Evolutionary conservation across 1,140 invertebrate species (phyloP).

Genomic region (Drosophila ercepeae): DNA sequence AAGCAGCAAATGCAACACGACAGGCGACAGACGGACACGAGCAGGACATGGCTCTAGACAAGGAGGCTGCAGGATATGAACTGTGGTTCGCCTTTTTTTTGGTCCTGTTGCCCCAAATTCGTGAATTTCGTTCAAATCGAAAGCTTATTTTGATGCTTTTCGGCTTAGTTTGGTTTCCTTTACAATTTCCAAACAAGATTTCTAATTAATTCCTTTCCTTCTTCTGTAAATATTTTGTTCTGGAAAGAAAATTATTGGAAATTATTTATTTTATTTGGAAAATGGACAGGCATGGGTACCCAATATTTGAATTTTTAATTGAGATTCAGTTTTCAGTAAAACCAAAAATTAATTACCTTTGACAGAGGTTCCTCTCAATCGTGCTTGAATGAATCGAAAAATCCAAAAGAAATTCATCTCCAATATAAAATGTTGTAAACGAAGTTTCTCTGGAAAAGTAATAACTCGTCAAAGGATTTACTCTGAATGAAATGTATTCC

Average conservation of each 20-base stretch:
- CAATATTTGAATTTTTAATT: not conserved
- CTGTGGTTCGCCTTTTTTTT: not conserved
- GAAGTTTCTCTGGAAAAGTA: too few species aligned
- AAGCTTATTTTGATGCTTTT: not conserved
- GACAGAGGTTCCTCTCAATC: not conserved
- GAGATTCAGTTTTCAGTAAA: too few species aligned
- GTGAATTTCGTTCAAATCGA: not conserved
- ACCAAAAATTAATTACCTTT: too few species aligned
- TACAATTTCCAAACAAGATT: not conserved
- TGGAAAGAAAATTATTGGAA: too few species aligned
- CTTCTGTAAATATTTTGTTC: too few species aligned
- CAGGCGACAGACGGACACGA: slow-evolving; percentile 4
- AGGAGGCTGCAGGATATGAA: not conserved
- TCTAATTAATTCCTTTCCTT: not conserved
- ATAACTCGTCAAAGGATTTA: too few species aligned
- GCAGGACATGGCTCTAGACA: not conserved
- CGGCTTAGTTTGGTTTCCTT: not conserved
- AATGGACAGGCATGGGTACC: not conserved
- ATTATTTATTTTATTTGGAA: too few species aligned
- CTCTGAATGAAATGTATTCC: too few species aligned
- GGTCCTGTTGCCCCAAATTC: not conserved
- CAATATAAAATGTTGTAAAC: not conserved
- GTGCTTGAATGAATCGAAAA: not conserved
- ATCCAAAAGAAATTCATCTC: too few species aligned
- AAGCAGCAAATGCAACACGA: slow-evolving; percentile 23